Percentiles rank a stretch among this genome's conserved stretches.
Conservation (phyloP, 2,113 vertebrate species). For the Lophochroa leadbeateri region DNA sequence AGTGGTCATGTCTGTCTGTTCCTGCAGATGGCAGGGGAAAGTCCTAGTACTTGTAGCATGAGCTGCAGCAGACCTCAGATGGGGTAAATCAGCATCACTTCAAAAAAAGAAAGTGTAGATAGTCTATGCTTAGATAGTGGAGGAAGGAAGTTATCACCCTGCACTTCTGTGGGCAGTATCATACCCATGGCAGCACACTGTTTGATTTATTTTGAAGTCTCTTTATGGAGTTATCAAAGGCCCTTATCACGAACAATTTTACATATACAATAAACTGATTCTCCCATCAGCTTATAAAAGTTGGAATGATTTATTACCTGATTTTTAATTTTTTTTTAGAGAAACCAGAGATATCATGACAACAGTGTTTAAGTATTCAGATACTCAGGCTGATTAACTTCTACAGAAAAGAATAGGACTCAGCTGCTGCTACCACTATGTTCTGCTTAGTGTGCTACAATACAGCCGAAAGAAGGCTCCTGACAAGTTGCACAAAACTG, state of each 20-base stretch:
- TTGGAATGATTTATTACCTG: not conserved
- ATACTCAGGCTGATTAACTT: not conserved
- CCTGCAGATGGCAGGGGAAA: not conserved
- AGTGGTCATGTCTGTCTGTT: fast-evolving
- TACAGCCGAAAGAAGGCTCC: too few species aligned
- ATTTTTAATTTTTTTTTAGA: not conserved
- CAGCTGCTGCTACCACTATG: not conserved
- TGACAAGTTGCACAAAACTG: too few species aligned
- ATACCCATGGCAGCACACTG: not conserved
- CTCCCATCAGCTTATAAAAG: not conserved
- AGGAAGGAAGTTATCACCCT: not conserved
- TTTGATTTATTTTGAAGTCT: not conserved
- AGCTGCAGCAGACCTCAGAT: not conserved
- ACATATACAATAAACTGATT: not conserved
- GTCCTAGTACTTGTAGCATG: not conserved
- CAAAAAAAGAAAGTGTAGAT: not conserved
- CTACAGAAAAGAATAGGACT: not conserved
- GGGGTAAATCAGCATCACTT: not conserved
- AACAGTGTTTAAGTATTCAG: not conserved
- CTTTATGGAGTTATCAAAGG: not conserved
- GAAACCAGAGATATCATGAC: not conserved
- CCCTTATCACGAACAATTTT: not conserved
- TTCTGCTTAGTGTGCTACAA: too few species aligned
- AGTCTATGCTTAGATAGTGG: fast-evolving
- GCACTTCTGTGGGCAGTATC: not conserved